Percentiles rank a stretch among this genome's conserved stretches.
These are phyloP conservation scores for Leucophora obtusa DNA, from an alignment of 2,888 invertebrate genomes.

Conservation along the genomic window DNA sequence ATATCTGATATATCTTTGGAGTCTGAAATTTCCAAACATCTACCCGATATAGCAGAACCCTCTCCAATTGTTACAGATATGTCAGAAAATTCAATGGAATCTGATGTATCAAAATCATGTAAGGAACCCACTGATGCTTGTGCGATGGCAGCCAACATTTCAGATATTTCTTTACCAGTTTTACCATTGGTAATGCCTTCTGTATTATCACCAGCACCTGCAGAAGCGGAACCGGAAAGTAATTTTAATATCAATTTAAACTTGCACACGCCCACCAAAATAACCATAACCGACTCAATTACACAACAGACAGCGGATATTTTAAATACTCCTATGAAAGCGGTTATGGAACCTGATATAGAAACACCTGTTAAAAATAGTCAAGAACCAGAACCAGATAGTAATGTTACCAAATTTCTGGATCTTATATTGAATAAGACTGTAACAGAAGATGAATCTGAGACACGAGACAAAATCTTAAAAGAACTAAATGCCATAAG, in stretches of 20 bases:
- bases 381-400: slow-evolving; percentile 40
- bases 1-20: slow-evolving; percentile 42
- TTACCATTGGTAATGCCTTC: slow-evolving; percentile 33
- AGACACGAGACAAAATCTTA: slow-evolving; percentile 41
- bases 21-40: slow-evolving; percentile 46
- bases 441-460: slow-evolving; percentile 52
- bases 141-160: no score
- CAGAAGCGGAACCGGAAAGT: not conserved
- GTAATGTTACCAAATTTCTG: slow-evolving; percentile 49
- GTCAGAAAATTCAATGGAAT: slow-evolving; percentile 44
- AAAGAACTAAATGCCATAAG: slow-evolving; percentile 52
- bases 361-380: slow-evolving; percentile 26
- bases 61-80: slow-evolving; percentile 54
- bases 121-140: not conserved
- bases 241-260: slow-evolving; percentile 13
- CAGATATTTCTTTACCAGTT: slow-evolving; percentile 11
- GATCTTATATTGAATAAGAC: slow-evolving; percentile 55
- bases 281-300: not conserved
- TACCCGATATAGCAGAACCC: slow-evolving; percentile 49
- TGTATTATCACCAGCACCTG: not conserved
- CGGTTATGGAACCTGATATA: slow-evolving; percentile 9
- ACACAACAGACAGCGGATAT: slow-evolving; percentile 4
- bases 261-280: slow-evolving; percentile 37
- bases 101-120: slow-evolving; percentile 12
- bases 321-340: slow-evolving; percentile 40